A percentile compares a stretch with the other conserved stretches of the same genome.
phyloP scores from a whole-genome alignment of 2,113 vertebrate genomes.

The Diadophis punctatus region DNA sequence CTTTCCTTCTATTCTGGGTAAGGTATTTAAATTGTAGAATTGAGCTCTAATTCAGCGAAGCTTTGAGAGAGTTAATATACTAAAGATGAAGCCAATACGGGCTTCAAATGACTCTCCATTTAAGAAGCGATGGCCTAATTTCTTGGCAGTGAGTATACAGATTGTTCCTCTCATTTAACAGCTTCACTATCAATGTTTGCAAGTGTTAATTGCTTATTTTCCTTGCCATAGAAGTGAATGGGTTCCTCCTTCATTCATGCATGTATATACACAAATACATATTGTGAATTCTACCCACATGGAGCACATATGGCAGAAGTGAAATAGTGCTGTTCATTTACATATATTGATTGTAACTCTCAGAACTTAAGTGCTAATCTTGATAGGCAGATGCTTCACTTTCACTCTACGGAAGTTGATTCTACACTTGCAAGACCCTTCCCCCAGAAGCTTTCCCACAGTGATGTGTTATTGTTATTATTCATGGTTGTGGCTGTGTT shows the following conservation, averaged over 20 bases:
- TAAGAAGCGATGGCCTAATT: not conserved
- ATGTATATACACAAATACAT: not conserved
- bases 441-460: not conserved
- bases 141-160: not conserved
- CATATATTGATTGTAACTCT: not conserved
- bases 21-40: not conserved
- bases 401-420: not conserved
- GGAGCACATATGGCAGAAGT: conserved; percentile 5
- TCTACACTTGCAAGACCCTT: not conserved
- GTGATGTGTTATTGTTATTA: not conserved
- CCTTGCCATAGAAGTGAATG: not conserved
- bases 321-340: conserved; percentile 6
- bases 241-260: not conserved
- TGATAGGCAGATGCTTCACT: not conserved
- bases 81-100: not conserved
- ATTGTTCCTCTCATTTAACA: not conserved
- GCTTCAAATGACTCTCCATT: not conserved
- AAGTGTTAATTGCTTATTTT: not conserved
- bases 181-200: not conserved
- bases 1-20: not conserved
- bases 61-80: not conserved
- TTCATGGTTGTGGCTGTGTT: not conserved
- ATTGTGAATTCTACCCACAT: not conserved
- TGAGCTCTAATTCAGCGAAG: not conserved
- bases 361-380: not conserved